Conservation (phyloP, 92 coral and sea anemone genomes). For the Blastomussa wellsi region DNA sequence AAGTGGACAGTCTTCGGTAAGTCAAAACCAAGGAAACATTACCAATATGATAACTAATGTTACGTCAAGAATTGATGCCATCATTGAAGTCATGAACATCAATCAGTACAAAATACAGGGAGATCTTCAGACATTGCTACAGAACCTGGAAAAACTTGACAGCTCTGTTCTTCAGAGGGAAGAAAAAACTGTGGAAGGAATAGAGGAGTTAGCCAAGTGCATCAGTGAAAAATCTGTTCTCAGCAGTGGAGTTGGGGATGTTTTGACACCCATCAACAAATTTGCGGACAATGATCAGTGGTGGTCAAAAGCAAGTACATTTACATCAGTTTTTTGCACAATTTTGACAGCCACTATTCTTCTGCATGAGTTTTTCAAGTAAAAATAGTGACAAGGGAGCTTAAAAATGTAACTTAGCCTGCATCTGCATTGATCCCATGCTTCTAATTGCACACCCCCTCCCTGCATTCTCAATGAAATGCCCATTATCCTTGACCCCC, state of each 20-base stretch:
- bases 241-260: not conserved
- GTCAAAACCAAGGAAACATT: not conserved
- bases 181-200: not conserved
- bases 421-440: not conserved
- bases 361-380: conserved; percentile 26
- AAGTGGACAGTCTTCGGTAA: not conserved
- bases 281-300: conserved; percentile 9
- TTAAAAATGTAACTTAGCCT: not conserved
- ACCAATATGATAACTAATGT: not conserved
- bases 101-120: conserved; percentile 4
- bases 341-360: conserved; percentile 27
- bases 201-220: not conserved
- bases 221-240: not conserved
- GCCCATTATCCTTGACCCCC: no score
- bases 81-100: not conserved
- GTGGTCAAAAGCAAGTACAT: conserved; percentile 34
- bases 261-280: not conserved
- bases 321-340: conserved; percentile 11
- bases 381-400: not conserved
- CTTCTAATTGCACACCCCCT: not conserved
- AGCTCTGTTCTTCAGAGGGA: conserved; percentile 19
- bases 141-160: conserved; percentile 9
- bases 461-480: no score
- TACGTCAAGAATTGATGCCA: conserved; percentile 26
- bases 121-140: conserved; percentile 2